These are phyloP conservation scores for Buphagus erythrorhynchus DNA, from an alignment of 2,797 vertebrate genomes.

Conservation along the genomic window DNA sequence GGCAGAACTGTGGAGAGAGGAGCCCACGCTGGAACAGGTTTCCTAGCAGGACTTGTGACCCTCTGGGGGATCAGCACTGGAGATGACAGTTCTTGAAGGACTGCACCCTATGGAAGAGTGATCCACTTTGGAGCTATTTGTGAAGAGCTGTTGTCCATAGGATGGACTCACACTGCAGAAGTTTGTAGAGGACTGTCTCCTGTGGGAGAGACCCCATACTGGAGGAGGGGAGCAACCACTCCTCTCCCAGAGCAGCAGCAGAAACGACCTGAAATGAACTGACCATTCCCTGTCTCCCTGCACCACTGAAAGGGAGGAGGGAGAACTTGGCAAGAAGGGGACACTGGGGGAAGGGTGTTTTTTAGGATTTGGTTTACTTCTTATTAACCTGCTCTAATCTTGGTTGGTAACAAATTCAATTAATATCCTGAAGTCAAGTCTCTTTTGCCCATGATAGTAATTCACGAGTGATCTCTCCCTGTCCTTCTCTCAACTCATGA, in stretches of 20 bases:
- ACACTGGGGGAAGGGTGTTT: fast-evolving
- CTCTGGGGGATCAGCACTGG: fast-evolving
- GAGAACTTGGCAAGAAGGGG: not conserved
- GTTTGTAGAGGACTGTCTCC: not conserved
- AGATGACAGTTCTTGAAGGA: not conserved
- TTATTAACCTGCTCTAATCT: not conserved
- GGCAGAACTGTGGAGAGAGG: not conserved
- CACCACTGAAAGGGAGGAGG: not conserved
- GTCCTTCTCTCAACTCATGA: not conserved
- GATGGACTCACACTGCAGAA: not conserved
- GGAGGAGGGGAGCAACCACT: not conserved
- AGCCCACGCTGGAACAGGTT: not conserved
- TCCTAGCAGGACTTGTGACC: not conserved
- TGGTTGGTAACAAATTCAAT: not conserved
- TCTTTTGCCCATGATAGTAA: not conserved
- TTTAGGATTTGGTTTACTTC: not conserved
- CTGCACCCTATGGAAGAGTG: not conserved
- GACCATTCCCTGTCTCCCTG: not conserved
- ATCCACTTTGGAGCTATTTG: not conserved
- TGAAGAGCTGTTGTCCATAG: not conserved
- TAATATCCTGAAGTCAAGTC: not conserved
- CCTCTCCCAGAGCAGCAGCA: too few species aligned
- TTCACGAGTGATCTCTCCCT: not conserved
- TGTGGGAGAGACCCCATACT: not conserved
- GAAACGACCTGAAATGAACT: not conserved